Conservation (phyloP, 92 coral and sea anemone genomes). For the Phymanthus crucifer region DNA sequence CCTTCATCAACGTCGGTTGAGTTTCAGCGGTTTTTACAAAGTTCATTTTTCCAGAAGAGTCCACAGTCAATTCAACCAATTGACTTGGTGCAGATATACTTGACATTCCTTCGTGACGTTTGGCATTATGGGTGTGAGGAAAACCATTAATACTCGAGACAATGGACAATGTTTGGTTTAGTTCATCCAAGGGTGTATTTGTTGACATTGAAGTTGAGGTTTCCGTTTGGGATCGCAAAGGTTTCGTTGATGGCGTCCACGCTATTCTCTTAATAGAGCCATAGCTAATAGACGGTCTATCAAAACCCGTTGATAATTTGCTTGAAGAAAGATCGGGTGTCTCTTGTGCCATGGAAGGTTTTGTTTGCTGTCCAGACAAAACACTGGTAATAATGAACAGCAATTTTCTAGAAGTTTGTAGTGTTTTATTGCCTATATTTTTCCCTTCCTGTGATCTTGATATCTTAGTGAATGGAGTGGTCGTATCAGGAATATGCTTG, state of each 20-base stretch:
- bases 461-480: neutral
- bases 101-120: neutral
- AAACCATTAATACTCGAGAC: neutral
- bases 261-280: neutral
- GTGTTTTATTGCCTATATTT: neutral
- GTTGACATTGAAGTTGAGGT: neutral
- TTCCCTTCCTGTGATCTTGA: neutral
- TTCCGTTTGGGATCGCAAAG: neutral
- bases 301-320: neutral
- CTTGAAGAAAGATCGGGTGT: neutral
- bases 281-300: neutral
- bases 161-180: neutral
- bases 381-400: neutral
- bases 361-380: neutral
- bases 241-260: neutral
- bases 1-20: neutral
- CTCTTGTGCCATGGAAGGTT: neutral
- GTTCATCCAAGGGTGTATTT: neutral
- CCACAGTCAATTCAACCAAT: neutral
- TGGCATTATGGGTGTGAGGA: neutral
- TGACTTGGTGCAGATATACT: neutral
- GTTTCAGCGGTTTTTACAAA: neutral
- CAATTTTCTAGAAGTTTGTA: neutral
- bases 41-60: neutral
- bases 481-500: neutral